These are phyloP conservation scores for Mylabris sibirica DNA, from an alignment of 2,888 invertebrate genomes.

Conservation along the genomic window DNA sequence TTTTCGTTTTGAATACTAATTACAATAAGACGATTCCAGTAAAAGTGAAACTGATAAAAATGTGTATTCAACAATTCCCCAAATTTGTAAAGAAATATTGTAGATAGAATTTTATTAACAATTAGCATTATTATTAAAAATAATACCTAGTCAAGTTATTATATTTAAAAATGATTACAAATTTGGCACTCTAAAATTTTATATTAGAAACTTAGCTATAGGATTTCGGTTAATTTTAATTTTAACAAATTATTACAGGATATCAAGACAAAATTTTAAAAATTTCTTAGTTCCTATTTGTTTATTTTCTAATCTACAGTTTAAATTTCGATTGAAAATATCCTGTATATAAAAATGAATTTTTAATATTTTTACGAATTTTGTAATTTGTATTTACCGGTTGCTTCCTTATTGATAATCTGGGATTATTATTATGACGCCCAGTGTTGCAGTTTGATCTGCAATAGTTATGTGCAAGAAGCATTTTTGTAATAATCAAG, in stretches of 20 bases:
- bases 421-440: constrained; percentile 34
- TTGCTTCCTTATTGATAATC: constrained; percentile 56
- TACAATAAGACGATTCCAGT: constrained; percentile 37
- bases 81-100: constrained; percentile 52
- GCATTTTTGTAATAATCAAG: constrained; percentile 50
- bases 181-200: constrained; percentile 52
- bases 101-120: constrained; percentile 55
- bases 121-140: constrained; percentile 41
- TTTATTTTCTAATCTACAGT: too few species aligned
- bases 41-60: constrained; percentile 22
- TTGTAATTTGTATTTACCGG: constrained; percentile 42
- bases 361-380: constrained; percentile 20
- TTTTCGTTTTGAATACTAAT: constrained; percentile 24
- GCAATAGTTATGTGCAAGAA: constrained; percentile 48
- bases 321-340: neutral
- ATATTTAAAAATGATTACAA: constrained; percentile 42
- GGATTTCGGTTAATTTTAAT: constrained; percentile 12
- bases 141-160: constrained; percentile 53
- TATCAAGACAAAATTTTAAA: neutral
- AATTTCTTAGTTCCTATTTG: neutral
- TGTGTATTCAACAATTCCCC: constrained; percentile 42
- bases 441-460: constrained; percentile 44
- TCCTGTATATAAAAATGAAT: constrained; percentile 28
- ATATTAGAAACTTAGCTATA: constrained; percentile 42
- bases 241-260: neutral